Conservation (phyloP, 1,140 invertebrate genomes). For the Zaprionus africanus region DNA sequence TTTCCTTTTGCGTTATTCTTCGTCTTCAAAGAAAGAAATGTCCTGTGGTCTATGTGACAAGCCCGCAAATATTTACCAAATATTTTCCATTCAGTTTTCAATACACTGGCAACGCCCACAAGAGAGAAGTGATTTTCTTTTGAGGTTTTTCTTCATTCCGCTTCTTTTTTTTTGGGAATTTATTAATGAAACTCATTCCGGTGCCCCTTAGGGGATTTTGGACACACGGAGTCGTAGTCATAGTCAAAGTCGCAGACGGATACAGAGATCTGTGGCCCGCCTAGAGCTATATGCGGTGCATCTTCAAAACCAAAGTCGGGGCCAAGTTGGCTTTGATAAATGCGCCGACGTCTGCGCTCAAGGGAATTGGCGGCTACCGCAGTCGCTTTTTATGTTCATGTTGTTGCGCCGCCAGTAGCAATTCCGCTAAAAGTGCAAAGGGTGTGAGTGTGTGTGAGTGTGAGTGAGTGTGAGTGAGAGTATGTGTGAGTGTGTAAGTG, state of each 20-base stretch:
- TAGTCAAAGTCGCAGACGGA: conserved; percentile 7
- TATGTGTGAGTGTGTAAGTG: neutral
- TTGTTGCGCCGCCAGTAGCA: conserved; percentile 59
- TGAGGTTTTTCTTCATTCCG: neutral
- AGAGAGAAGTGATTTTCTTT: conserved; percentile 11
- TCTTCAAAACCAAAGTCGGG: conserved; percentile 53
- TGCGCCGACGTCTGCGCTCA: conserved; percentile 40
- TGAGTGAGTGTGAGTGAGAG: neutral
- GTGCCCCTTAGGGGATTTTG: neutral
- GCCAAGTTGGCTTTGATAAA: conserved; percentile 72
- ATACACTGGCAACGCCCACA: conserved; percentile 56
- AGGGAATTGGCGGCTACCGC: conserved; percentile 66
- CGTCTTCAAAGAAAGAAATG: conserved; percentile 42
- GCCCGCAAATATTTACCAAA: conserved; percentile 75
- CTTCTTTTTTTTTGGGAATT: conserved; percentile 35
- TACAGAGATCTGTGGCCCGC: conserved; percentile 25
- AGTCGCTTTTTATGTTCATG: conserved; percentile 28
- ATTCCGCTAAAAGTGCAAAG: conserved; percentile 75
- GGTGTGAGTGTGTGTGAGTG: neutral
- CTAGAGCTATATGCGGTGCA: conserved; percentile 46
- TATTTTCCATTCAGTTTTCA: conserved; percentile 68
- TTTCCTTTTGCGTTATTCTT: conserved; percentile 33
- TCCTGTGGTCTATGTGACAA: conserved; percentile 43
- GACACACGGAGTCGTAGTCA: neutral
- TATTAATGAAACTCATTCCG: conserved; percentile 56